Evolutionary conservation across 2,888 invertebrate genomes (phyloP), one percentile per base, ranked within the genome.

Genomic region (Lucinisca nassula): DNA sequence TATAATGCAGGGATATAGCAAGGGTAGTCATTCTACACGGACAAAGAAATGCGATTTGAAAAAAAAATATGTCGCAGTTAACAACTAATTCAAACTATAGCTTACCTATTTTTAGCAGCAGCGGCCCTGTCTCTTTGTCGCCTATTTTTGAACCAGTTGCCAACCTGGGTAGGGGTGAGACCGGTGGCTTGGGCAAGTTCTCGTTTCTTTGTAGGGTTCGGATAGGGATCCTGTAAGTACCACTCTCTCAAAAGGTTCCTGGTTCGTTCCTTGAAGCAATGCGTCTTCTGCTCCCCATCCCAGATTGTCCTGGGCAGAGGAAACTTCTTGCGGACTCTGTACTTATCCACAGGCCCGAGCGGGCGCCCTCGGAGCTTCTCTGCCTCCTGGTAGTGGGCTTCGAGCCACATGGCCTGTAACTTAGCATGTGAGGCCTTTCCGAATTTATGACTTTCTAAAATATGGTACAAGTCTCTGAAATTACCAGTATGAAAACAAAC

Each of bases 251-350:
- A 97, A 92, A 99, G 97, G 94, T 98, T 98, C 93, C 99, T 97
- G 95, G 99, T 99, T 91, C 99, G 97, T 97, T 99, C 97, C 95
- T 99, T 99, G 97, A 99, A 99, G 96, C 99, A 99, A 96, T 99
- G 99, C 21, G 98, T 99, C 97, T 99, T 99, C 96, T 99, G 98
- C 95, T 99, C 99, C 73, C 99, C 99, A 96, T 99, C 99, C 98
- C 98, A 99, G 92, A 99, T 99, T 73, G 98, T 99, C 77, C 98
- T 97, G 70, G 98, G 98, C 95, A 98, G 96, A 0, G 99, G 99
- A 95, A 98, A 98, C 97, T 99, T 99, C 97, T 99, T 99, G 72
- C 99, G 97, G 72, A 99, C 98, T 45, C 98, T 97, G 97, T 99
- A 99, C 96, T 99, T 99, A 96, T 99, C 99, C 45, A 99, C 99